phyloP scores from a whole-genome alignment of 2,888 invertebrate species.

The Melinaea menophilus region DNA sequence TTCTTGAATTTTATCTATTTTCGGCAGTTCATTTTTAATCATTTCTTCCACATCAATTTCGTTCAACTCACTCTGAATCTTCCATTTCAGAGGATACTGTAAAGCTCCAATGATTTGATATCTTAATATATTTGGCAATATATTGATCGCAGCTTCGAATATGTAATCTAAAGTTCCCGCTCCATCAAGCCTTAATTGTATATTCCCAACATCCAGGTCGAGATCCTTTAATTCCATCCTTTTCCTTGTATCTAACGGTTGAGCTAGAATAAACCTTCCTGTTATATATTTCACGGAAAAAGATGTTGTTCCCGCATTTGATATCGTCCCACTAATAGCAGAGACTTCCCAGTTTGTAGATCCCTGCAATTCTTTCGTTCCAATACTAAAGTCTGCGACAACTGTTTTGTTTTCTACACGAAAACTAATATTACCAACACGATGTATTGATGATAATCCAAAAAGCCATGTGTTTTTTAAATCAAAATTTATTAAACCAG shows the following conservation, averaged over 20 bases:
- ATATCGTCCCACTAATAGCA: constrained; percentile 81
- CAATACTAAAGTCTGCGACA: constrained; percentile 82
- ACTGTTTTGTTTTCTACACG: constrained; percentile 84
- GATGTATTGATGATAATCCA: constrained; percentile 88
- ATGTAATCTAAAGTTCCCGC: constrained; percentile 90
- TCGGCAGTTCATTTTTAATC: constrained; percentile 83
- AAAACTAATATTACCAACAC: constrained; percentile 86
- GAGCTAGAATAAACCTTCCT: constrained; percentile 82
- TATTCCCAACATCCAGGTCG: constrained; percentile 89
- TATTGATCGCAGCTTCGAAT: constrained; percentile 87
- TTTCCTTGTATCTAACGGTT: constrained; percentile 86
- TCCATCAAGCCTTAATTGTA: constrained; percentile 89
- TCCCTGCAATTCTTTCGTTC: constrained; percentile 88
- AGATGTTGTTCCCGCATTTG: constrained; percentile 83
- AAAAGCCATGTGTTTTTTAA: constrained; percentile 86
- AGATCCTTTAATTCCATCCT: constrained; percentile 84
- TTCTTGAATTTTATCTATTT: constrained; percentile 79
- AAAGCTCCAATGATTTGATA: constrained; percentile 92
- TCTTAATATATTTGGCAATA: constrained; percentile 89
- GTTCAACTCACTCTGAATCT: constrained; percentile 85
- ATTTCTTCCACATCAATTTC: constrained; percentile 85
- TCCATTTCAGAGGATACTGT: constrained; percentile 85
- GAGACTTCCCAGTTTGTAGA: constrained; percentile 87
- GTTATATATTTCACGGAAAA: constrained; percentile 89
- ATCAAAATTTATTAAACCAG: constrained; percentile 82